A percentile compares a stretch with the other conserved stretches of the same genome.
Evolutionary conservation across 2,113 vertebrate species (phyloP).

Genomic region (Forbesichthys agassizii): DNA sequence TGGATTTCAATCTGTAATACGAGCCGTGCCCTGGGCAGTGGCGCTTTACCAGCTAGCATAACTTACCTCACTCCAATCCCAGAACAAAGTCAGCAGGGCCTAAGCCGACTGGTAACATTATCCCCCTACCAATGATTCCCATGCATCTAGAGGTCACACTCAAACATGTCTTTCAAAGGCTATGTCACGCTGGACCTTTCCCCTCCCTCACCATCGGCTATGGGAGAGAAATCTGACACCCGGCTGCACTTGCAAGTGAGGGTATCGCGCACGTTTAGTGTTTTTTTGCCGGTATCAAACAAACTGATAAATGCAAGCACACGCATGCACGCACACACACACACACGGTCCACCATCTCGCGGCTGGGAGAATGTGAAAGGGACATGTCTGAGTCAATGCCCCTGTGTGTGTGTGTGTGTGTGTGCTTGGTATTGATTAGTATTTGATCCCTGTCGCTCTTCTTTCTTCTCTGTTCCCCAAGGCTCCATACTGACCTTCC

Average conservation of each 20-base stretch:
- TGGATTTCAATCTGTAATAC: conserved; percentile 54
- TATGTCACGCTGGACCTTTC: conserved; percentile 42
- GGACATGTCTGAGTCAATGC: conserved; percentile 50
- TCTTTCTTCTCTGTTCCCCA: conserved; percentile 49
- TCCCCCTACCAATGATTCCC: conserved; percentile 58
- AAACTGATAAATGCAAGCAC: conserved; percentile 20
- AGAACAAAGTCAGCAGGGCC: conserved; percentile 63
- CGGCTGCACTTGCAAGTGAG: neutral
- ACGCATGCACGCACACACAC: conserved; percentile 1
- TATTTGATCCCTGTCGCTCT: conserved; percentile 68
- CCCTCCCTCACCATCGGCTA: conserved; percentile 28
- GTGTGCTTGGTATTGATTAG: conserved; percentile 63
- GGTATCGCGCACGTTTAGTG: too few species aligned
- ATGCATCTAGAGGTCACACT: conserved; percentile 60
- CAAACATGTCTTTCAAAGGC: conserved; percentile 38
- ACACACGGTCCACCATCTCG: conserved; percentile 6
- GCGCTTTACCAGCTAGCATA: conserved; percentile 38
- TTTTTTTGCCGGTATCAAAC: neutral
- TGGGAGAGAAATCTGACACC: conserved; percentile 50
- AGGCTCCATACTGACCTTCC: conserved; percentile 65
- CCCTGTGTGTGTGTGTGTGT: conserved; percentile 27
- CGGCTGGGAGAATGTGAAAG: conserved; percentile 51
- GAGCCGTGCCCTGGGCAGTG: conserved; percentile 41
- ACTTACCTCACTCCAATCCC: conserved; percentile 35
- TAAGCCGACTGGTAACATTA: conserved; percentile 57